These are phyloP conservation scores for Aleiodes leptofemur DNA, from an alignment of 2,888 invertebrate species.

Conservation along the genomic window DNA sequence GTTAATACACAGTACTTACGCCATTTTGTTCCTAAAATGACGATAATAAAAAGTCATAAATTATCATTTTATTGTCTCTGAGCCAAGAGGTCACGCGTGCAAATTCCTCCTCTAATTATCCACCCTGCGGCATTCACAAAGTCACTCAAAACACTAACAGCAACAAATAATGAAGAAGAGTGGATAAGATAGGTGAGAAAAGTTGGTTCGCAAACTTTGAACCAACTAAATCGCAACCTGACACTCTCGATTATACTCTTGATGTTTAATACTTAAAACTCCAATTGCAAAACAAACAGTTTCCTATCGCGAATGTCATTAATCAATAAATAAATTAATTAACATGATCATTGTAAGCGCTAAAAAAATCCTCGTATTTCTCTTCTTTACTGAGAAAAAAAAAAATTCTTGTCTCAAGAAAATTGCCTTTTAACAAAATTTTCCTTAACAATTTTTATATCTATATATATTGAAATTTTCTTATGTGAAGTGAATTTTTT, in stretches of 20 bases:
- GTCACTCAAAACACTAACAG: background rate
- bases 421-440: too few species aligned
- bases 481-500: too few species aligned
- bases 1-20: too few species aligned
- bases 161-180: background rate
- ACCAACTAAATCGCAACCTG: constrained; percentile 37
- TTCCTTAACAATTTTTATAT: too few species aligned
- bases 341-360: background rate
- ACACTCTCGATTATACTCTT: constrained; percentile 3
- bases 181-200: constrained; percentile 31
- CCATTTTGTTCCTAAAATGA: too few species aligned
- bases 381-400: too few species aligned
- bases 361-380: too few species aligned
- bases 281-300: background rate
- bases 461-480: too few species aligned
- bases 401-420: background rate
- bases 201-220: constrained; percentile 32
- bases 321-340: constrained; percentile 13
- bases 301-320: constrained; percentile 8
- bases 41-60: too few species aligned
- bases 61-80: too few species aligned
- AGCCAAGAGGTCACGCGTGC: background rate
- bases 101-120: background rate
- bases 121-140: background rate
- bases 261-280: constrained; percentile 1